phyloP scores from a whole-genome alignment of 2,888 invertebrate species.

The Phortica magna region DNA sequence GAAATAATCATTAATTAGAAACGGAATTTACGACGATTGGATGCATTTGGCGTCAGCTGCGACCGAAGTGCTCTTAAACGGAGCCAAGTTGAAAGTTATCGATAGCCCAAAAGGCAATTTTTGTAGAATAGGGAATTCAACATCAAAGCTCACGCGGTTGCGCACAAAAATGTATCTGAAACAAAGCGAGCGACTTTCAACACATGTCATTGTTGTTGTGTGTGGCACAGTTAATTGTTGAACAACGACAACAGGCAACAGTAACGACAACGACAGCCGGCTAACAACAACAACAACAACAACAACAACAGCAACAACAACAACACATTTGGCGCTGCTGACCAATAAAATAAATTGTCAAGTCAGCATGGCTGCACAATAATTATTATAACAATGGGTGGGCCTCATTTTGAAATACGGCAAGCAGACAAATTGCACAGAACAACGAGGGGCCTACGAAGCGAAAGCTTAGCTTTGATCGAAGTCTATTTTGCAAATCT shows the following conservation, averaged over 20 bases:
- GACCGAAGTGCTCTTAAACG: not conserved
- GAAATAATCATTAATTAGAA: not conserved
- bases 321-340: constrained; percentile 50
- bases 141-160: constrained; percentile 55
- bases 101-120: not conserved
- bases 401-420: constrained; percentile 47
- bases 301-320: constrained; percentile 2
- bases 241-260: constrained; percentile 4
- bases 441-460: not conserved
- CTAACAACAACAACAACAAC: not conserved
- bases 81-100: not conserved
- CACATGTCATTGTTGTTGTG: constrained; percentile 56
- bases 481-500: too few relatives aligned
- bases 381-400: constrained; percentile 72
- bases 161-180: constrained; percentile 27
- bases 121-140: not conserved
- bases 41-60: not conserved
- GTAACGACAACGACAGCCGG: not conserved
- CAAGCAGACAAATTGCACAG: not conserved
- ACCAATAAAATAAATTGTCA: constrained; percentile 66
- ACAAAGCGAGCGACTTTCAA: constrained; percentile 46
- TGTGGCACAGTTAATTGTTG: constrained; percentile 33
- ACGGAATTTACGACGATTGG: not conserved
- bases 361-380: constrained; percentile 65
- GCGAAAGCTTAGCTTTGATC: not conserved